Conservation (phyloP, 2,797 vertebrate genomes). For the Manis javanica region DNA sequence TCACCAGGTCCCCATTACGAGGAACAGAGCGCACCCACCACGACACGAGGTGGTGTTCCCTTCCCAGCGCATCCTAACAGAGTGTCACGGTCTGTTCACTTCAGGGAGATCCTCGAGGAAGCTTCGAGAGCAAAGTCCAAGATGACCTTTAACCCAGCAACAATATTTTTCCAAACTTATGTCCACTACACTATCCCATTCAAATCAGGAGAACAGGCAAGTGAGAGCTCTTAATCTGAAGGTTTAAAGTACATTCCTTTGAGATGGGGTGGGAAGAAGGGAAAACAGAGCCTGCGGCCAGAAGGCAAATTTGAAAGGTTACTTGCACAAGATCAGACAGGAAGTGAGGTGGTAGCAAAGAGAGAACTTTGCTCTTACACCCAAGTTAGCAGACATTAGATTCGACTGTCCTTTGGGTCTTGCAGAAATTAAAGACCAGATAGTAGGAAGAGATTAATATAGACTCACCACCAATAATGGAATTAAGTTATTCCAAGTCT, state of each 20-base stretch:
- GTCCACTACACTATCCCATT: background rate
- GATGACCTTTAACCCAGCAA: background rate
- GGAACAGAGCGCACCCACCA: background rate
- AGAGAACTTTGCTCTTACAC: background rate
- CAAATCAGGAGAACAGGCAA: background rate
- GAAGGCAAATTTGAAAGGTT: background rate
- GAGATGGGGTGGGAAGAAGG: background rate
- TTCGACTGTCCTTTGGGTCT: background rate
- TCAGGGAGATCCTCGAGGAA: background rate
- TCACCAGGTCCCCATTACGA: background rate
- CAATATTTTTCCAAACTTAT: background rate
- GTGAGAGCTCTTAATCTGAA: background rate
- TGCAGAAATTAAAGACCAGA: constrained; percentile 4
- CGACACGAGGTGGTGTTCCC: background rate
- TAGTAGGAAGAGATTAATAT: background rate
- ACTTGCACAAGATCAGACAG: background rate
- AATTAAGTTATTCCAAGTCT: background rate
- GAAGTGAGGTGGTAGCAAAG: background rate
- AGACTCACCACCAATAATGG: background rate
- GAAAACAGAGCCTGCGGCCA: background rate
- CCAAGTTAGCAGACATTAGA: background rate
- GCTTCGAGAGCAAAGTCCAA: background rate
- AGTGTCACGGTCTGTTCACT: background rate
- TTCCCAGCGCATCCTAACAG: background rate
- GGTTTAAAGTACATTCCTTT: background rate